Evolutionary conservation across 2,113 vertebrate genomes (phyloP).

Genomic region (Hippopotamus amphibius): DNA sequence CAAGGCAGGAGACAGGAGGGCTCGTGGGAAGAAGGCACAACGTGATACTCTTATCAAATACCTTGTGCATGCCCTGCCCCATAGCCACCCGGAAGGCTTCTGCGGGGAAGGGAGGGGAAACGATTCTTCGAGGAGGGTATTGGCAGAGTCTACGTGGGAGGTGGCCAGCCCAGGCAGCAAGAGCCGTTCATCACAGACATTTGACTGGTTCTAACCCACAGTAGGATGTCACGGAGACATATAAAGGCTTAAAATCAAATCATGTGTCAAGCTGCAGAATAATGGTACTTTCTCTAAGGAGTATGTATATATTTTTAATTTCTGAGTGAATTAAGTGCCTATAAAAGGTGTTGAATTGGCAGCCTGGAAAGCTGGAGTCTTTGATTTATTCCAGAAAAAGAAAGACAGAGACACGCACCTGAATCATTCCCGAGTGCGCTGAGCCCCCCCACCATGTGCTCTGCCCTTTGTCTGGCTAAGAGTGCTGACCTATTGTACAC

Average conservation of each 20-base stretch:
- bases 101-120: neutral
- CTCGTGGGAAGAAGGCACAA: fast-evolving
- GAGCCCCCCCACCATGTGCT: neutral
- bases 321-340: slow-evolving; percentile 78
- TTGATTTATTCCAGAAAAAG: slow-evolving; percentile 71
- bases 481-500: neutral
- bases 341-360: slow-evolving; percentile 73
- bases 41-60: neutral
- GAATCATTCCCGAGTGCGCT: neutral
- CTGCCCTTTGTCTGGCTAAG: neutral
- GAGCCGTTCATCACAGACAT: slow-evolving; percentile 12
- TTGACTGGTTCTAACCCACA: slow-evolving; percentile 60
- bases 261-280: slow-evolving; percentile 74
- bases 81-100: too few species aligned
- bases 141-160: neutral
- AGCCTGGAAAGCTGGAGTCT: slow-evolving; percentile 32
- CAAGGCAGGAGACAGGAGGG: neutral
- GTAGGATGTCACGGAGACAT: slow-evolving; percentile 55
- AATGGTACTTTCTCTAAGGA: slow-evolving; percentile 63
- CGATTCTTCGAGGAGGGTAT: neutral
- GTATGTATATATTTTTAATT: slow-evolving; percentile 79
- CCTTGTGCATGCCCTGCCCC: neutral
- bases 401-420: neutral
- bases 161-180: neutral
- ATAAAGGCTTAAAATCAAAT: slow-evolving; percentile 78